Base-by-base conservation (phyloP, 2,797 vertebrate species). In the Heterohyrax brucei region DNA sequence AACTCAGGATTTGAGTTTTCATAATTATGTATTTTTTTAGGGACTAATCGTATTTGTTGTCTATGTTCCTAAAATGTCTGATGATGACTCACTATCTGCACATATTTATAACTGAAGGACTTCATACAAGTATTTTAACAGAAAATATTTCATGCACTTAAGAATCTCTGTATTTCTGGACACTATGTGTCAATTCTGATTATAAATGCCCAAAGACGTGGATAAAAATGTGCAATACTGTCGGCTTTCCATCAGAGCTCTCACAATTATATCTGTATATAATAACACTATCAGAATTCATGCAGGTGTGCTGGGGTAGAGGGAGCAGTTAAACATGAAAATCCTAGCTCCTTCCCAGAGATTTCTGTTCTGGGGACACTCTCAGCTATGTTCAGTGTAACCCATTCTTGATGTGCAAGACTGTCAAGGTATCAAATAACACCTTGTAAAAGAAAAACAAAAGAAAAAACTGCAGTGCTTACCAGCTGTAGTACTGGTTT, bases 401-500 rank as follows among this genome's bases (percentile, higher is more conserved):
- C 83, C 24, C 21, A 82, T 21, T 84, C 64, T 59, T 72, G 62
- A 85, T 50, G 68, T 93, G 44, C 12, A 72, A 59, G 7, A 84
- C 76, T 88, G 61, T 72, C 24, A 13, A 82, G 22, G 44, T 46
- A 91, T 61, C 76, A 64, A 68, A 89, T 56, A 46, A 53, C 1
- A 62, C 24, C 24, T 53, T 53, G 19, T 12, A 5, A 64, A 83
- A 73, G 73, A n/a, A 53, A 53, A 53, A 56, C 73, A n/a, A 14
- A 78, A n/a, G 13, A 53, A 53, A 56, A 78, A n/a, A 14, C 12
- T 24, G 64, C 78, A 73, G 68, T 39, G 87, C 93, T 97, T 98
- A 99, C 99, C 98, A 93, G 96, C n/a, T 75, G 98, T 95, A 92
- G 98, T 95, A 95, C n/a, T 98, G 76, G 97, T 56, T 93, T 98